A percentile compares a stretch with the other conserved stretches of the same genome.
phyloP scores from a whole-genome alignment of 2,888 invertebrate genomes.

The Tineola bisselliella region DNA sequence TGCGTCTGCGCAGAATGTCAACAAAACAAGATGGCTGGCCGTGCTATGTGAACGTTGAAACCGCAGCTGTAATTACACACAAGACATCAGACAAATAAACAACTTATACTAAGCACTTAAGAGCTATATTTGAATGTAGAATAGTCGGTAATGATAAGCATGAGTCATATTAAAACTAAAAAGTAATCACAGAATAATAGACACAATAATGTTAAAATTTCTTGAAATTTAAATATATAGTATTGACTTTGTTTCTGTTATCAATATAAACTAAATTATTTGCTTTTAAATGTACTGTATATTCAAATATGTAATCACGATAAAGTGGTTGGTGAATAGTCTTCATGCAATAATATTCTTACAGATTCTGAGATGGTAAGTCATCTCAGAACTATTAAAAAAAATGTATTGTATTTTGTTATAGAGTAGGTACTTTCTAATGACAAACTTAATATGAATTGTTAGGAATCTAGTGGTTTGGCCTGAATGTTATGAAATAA shows the following conservation, averaged over 20 bases:
- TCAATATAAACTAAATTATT: too few relatives aligned
- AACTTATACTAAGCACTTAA: background rate
- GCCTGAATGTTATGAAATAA: background rate
- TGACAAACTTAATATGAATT: background rate
- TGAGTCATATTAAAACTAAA: background rate
- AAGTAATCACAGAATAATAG: slow-evolving; percentile 1
- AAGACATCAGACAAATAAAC: background rate
- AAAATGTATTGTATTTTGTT: background rate
- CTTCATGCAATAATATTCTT: too few relatives aligned
- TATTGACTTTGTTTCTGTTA: background rate
- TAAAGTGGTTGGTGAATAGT: too few relatives aligned
- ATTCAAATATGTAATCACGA: too few relatives aligned
- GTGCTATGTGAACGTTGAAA: background rate
- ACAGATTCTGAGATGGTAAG: too few relatives aligned
- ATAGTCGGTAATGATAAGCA: background rate
- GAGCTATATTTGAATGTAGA: too few relatives aligned
- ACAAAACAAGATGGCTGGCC: background rate
- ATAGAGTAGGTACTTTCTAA: background rate
- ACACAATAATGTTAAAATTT: background rate
- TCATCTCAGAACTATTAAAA: too few relatives aligned
- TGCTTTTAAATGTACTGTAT: too few relatives aligned
- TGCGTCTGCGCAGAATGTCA: slow-evolving; percentile 11
- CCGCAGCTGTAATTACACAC: background rate
- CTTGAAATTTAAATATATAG: background rate
- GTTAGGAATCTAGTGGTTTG: background rate